Conservation (phyloP, 2,113 vertebrate species). For the Trematomus loennbergii region DNA sequence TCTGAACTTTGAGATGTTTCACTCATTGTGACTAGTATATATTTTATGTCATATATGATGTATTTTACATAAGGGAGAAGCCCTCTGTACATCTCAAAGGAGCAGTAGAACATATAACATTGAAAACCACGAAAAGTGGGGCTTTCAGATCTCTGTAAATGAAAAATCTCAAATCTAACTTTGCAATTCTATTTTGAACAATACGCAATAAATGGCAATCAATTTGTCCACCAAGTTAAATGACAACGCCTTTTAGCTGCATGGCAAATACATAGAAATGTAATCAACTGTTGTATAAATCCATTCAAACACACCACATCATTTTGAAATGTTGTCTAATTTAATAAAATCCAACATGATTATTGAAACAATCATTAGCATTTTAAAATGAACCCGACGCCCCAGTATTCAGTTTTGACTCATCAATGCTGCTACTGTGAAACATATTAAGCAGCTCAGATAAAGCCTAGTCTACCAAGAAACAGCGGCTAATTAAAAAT, state of each 20-base stretch:
- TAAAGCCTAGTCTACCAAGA: slow-evolving; percentile 69
- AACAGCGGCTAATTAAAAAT: slow-evolving; percentile 81
- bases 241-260: neutral
- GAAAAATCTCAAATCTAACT: neutral
- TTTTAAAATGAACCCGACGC: slow-evolving; percentile 57
- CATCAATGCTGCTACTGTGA: slow-evolving; percentile 44
- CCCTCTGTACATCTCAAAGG: neutral
- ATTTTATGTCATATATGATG: neutral
- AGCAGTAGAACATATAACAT: neutral
- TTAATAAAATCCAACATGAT: slow-evolving; percentile 50
- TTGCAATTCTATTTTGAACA: neutral
- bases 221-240: neutral
- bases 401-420: slow-evolving; percentile 58
- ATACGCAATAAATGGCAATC: neutral
- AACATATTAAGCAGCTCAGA: slow-evolving; percentile 70
- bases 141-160: neutral
- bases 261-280: neutral
- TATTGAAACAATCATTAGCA: slow-evolving; percentile 60
- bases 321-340: slow-evolving; percentile 27
- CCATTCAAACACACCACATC: slow-evolving; percentile 2
- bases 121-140: neutral
- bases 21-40: neutral
- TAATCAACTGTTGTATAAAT: slow-evolving; percentile 12
- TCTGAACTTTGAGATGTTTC: neutral
- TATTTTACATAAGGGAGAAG: neutral